These are phyloP conservation scores for Hypocryptadius cinnamomeus DNA, from an alignment of 2,113 vertebrate species.

Conservation along the genomic window DNA sequence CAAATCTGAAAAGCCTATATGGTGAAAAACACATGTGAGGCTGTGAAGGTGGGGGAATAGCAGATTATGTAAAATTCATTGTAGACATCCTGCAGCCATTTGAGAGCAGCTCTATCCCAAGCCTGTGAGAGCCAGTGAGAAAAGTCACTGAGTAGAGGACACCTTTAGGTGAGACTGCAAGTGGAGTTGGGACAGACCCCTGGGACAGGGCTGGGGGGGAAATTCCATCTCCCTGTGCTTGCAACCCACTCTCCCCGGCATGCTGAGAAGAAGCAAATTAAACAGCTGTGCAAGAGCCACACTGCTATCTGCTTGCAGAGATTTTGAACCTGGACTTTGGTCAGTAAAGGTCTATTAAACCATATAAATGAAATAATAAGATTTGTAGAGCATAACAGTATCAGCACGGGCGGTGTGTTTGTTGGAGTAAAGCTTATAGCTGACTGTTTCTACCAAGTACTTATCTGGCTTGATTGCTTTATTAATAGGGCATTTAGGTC, in stretches of 20 bases:
- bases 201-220: not conserved
- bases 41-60: not conserved
- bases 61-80: not conserved
- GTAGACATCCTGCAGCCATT: accelerated
- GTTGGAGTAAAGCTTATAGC: not conserved
- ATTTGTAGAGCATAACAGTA: slow-evolving; percentile 4
- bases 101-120: not conserved
- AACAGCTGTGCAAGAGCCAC: not conserved
- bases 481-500: not conserved
- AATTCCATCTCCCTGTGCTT: not conserved
- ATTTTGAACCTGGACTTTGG: not conserved
- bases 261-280: not conserved
- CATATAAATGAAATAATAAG: not conserved
- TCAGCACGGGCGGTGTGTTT: not conserved
- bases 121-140: not conserved
- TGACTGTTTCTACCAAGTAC: not conserved
- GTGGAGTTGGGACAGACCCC: not conserved
- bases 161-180: not conserved
- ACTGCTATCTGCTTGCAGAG: not conserved
- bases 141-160: not conserved
- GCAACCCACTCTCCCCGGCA: not conserved
- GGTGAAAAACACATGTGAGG: not conserved
- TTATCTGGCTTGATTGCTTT: not conserved
- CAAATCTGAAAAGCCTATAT: not conserved
- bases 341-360: slow-evolving; percentile 24